A percentile compares a stretch with the other conserved stretches of the same genome.
Evolutionary conservation across 2,888 invertebrate genomes (phyloP).

Genomic region (Bimastos eiseni): DNA sequence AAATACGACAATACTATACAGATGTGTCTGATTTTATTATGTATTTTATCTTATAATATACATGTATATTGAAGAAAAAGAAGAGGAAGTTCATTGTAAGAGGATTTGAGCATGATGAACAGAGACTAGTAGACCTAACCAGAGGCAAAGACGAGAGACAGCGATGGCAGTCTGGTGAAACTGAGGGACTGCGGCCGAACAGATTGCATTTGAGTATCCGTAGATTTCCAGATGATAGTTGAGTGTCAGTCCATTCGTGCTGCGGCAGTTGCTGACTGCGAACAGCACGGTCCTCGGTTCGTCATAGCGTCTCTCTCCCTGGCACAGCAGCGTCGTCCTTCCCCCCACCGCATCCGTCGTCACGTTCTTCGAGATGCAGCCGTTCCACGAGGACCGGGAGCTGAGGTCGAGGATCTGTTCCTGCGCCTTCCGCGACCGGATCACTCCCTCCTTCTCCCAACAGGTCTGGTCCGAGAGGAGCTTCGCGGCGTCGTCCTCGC

Average conservation of each 20-base stretch:
- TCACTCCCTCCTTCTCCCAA: conserved; percentile 44
- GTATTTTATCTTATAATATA: background rate
- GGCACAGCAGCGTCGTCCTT: conserved; percentile 37
- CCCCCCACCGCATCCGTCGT: conserved; percentile 30
- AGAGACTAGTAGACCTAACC: background rate
- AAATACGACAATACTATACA: no score
- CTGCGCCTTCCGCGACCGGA: conserved; percentile 35
- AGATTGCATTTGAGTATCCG: conserved; percentile 38
- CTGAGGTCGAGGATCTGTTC: conserved; percentile 43
- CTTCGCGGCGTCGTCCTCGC: conserved; percentile 36
- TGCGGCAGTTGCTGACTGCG: conserved; percentile 44
- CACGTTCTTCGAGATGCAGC: conserved; percentile 41
- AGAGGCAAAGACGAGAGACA: background rate
- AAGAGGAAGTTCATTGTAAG: background rate
- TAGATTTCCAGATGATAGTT: conserved; percentile 42
- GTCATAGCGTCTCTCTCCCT: conserved; percentile 39
- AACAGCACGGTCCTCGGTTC: conserved; percentile 36
- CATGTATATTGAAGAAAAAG: no score
- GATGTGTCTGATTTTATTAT: background rate
- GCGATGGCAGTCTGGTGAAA: background rate
- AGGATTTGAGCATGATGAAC: background rate
- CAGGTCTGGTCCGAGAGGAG: conserved; percentile 38
- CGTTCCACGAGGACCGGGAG: conserved; percentile 43
- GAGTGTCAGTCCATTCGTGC: conserved; percentile 39
- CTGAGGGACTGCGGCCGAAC: conserved; percentile 20